Evolutionary conservation across 1,140 invertebrate genomes (phyloP), one percentile per base, ranked within the genome.

Genomic region (Leptestheria dahalacensis): DNA sequence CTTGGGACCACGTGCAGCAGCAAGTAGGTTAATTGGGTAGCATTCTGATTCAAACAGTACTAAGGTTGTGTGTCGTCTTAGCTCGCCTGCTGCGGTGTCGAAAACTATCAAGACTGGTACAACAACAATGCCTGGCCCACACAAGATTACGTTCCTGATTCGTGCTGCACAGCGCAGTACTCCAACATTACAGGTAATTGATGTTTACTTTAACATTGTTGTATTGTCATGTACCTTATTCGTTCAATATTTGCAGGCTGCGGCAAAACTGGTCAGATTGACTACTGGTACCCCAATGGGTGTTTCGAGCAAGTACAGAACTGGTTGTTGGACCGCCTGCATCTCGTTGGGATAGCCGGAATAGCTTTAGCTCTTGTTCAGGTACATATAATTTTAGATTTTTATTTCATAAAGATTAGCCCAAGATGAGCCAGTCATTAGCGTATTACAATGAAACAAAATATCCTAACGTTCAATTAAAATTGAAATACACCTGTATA

Each of bases 11-110:
- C 48, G 75, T 88, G 57, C 86, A 89, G 64, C 73, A 72, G 18
- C 77, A 83, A 67, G 85, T 88, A 9, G 15, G 60, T 26, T 20
- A 60, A 53, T 64, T 12, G n/a, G n/a, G n/a, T n/a, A n/a, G n/a
- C n/a, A n/a, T n/a, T n/a, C n/a, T n/a, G n/a, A n/a, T n/a, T n/a
- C n/a, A n/a, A n/a, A n/a, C n/a, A n/a, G n/a, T n/a, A n/a, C n/a
- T n/a, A n/a, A n/a, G n/a, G n/a, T n/a, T n/a, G n/a, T 57, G 57
- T 26, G 57, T 51, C 23, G 61, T 61, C 52, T 28, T 62, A 89
- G 85, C 82, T 90, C 61, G 77, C 83, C 55, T 92, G 88, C 66
- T 92, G 88, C 70, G 88, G 88, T n/a, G 84, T 91, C 0, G 75
- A 81, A 48, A 81, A 81, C 29, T 86, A 86, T 66, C 80, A 81